A percentile compares a stretch with the other conserved stretches of the same genome.
These are phyloP conservation scores for Xestoiulus laeticollis DNA, from an alignment of 2,888 invertebrate species.

Conservation along the genomic window DNA sequence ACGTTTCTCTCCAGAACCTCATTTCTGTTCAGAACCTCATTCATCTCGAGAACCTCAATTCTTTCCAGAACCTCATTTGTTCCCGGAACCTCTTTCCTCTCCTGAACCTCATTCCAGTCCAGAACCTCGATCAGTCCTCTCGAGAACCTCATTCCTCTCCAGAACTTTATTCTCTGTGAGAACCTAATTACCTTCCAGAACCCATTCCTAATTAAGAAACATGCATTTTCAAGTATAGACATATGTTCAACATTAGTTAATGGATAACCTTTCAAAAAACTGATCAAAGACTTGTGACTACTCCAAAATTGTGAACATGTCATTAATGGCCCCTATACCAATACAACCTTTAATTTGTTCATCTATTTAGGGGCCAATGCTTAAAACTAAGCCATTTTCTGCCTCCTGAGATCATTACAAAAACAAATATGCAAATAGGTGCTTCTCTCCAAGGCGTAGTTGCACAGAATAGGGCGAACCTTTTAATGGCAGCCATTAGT, in stretches of 20 bases:
- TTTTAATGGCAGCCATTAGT: slow-evolving; percentile 11
- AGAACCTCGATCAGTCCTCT: too few relatives aligned
- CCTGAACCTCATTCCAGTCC: too few relatives aligned
- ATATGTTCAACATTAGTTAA: neutral
- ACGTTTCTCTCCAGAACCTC: too few relatives aligned
- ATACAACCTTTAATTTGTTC: neutral
- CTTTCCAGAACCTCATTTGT: too few relatives aligned
- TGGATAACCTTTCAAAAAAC: neutral
- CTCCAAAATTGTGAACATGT: neutral
- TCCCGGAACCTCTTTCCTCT: too few relatives aligned
- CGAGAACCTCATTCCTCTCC: too few relatives aligned
- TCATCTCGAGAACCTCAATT: too few relatives aligned
- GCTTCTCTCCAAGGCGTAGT: neutral
- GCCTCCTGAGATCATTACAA: neutral
- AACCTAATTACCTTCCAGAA: too few relatives aligned
- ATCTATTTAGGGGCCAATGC: neutral
- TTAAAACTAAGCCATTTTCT: neutral
- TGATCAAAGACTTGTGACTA: neutral
- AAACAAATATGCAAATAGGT: neutral
- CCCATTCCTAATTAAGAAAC: too few relatives aligned
- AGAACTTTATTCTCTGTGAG: too few relatives aligned
- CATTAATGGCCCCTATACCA: neutral
- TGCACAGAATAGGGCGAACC: neutral
- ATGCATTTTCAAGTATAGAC: too few relatives aligned
- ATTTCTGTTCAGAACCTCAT: too few relatives aligned